Evolutionary conservation across 2,113 vertebrate species (phyloP).

Genomic region (Ondatra zibethicus): DNA sequence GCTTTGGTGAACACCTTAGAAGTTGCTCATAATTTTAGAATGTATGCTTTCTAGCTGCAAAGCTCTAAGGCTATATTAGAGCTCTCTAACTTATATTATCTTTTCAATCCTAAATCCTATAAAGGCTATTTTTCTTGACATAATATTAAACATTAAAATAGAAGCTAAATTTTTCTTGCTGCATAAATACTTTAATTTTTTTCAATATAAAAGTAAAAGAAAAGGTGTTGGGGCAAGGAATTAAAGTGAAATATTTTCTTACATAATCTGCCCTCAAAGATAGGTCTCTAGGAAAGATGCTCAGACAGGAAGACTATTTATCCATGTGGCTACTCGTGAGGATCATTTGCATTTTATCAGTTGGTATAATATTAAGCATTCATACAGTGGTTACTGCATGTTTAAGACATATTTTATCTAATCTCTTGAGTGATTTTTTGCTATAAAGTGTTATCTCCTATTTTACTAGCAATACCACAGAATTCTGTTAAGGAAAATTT

Average conservation of each 20-base stretch:
- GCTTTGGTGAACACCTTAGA: background rate
- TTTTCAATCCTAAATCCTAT: constrained; percentile 13
- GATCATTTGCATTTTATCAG: constrained; percentile 13
- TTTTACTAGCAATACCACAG: constrained; percentile 39
- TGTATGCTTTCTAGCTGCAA: background rate
- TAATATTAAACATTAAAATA: constrained; percentile 8
- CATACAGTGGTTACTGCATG: constrained; percentile 32
- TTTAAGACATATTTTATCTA: constrained; percentile 49
- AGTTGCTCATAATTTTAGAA: background rate
- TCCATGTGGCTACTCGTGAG: background rate
- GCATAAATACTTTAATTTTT: background rate
- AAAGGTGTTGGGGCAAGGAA: background rate
- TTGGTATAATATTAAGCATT: constrained; percentile 40
- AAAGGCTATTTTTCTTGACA: constrained; percentile 37
- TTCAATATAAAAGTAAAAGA: background rate
- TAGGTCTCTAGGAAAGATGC: background rate
- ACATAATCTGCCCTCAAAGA: background rate
- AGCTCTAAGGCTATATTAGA: background rate
- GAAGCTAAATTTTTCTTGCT: background rate
- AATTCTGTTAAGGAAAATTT: constrained; percentile 36
- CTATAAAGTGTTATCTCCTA: constrained; percentile 21
- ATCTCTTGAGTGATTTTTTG: constrained; percentile 49
- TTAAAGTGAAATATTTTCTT: background rate
- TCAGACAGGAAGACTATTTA: constrained; percentile 42
- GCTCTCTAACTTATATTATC: background rate